Conservation (phyloP, 2,113 vertebrate species). For the Tragulus kanchil region DNA sequence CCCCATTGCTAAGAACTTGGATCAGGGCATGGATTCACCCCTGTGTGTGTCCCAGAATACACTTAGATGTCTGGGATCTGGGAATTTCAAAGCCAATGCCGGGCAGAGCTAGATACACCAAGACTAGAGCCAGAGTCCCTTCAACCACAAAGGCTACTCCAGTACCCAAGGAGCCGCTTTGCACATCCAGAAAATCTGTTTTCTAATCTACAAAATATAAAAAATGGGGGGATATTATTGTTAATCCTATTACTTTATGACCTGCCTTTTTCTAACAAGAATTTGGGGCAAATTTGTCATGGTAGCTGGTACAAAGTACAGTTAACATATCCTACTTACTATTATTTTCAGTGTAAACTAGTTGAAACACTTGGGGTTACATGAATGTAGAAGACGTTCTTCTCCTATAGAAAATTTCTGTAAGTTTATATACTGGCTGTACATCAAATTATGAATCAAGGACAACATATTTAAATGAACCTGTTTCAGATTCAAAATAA, state of each 20-base stretch:
- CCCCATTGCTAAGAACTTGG: background rate
- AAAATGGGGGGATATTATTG: background rate
- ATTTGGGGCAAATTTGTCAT: conserved; percentile 8
- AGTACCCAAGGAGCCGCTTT: background rate
- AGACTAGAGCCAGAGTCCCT: background rate
- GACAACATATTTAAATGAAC: conserved; percentile 50
- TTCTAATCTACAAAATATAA: background rate
- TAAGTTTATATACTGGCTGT: background rate
- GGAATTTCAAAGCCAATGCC: background rate
- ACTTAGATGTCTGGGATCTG: background rate
- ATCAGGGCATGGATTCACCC: background rate
- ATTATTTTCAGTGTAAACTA: conserved; percentile 33
- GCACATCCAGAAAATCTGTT: background rate
- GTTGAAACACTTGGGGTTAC: background rate
- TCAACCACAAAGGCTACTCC: background rate
- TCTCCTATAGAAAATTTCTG: background rate
- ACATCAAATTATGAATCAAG: conserved; percentile 47
- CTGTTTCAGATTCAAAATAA: conserved; percentile 64
- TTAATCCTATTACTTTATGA: background rate
- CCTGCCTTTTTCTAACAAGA: background rate
- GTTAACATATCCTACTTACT: background rate
- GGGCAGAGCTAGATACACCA: background rate
- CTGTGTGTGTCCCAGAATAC: background rate
- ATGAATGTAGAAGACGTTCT: background rate
- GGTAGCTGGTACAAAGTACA: background rate